Evolutionary conservation across 2,797 vertebrate species (phyloP).

Genomic region (Ficedula albicollis): DNA sequence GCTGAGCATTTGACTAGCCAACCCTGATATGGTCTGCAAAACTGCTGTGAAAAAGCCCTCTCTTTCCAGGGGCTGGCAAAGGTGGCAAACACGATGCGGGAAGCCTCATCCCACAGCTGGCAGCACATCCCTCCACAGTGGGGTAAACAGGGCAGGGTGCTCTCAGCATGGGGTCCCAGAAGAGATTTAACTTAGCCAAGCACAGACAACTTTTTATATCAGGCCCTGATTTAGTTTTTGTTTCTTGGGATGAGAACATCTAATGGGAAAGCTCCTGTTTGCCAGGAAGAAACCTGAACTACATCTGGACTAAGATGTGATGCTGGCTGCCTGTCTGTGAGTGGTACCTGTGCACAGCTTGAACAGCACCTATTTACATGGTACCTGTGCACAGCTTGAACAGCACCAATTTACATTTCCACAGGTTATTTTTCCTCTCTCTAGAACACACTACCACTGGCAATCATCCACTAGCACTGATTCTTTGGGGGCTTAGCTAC

Average conservation of each 20-base stretch:
- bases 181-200: not conserved
- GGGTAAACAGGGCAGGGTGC: not conserved
- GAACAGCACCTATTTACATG: not conserved
- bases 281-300: not conserved
- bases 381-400: not conserved
- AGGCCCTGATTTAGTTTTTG: not conserved
- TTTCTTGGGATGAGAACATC: not conserved
- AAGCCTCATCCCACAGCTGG: not conserved
- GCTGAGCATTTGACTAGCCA: not conserved
- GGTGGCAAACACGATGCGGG: fast-evolving
- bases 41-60: not conserved
- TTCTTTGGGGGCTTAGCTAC: not conserved
- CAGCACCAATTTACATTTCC: not conserved
- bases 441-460: not conserved
- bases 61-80: not conserved
- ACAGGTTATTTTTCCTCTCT: not conserved
- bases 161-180: not conserved
- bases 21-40: not conserved
- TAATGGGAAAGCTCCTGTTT: not conserved
- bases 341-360: not conserved
- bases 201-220: not conserved
- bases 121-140: fast-evolving
- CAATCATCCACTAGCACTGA: not conserved
- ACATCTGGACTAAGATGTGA: not conserved
- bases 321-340: not conserved